These are phyloP conservation scores for Caenorhabditis japonica DNA, from an alignment of 2,888 invertebrate genomes.

Conservation along the genomic window DNA sequence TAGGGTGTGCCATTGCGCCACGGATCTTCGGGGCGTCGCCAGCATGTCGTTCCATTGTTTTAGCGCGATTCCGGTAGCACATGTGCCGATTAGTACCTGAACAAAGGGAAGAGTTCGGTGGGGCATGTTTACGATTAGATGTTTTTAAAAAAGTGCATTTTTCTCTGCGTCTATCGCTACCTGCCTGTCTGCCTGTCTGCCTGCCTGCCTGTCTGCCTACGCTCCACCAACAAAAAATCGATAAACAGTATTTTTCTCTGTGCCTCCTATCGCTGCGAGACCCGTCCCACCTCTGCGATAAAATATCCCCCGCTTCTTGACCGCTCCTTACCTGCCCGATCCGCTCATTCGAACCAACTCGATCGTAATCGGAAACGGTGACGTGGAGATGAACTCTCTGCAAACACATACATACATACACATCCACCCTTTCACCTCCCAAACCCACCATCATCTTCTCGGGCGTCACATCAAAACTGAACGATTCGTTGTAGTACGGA, in stretches of 20 bases:
- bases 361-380: constrained; percentile 99
- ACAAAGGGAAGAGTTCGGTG: background rate
- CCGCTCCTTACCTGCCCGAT: constrained; percentile 88
- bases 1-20: constrained; percentile 99
- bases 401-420: constrained; percentile 5
- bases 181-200: too few species aligned
- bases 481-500: constrained; percentile 99
- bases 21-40: constrained; percentile 97
- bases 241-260: background rate
- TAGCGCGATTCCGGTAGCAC: constrained; percentile 84
- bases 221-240: too few species aligned
- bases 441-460: constrained; percentile 96
- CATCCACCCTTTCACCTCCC: background rate
- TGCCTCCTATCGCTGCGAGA: too few species aligned
- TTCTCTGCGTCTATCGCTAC: too few species aligned
- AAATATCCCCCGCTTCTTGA: background rate
- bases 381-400: constrained; percentile 99
- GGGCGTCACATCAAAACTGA: constrained; percentile 99
- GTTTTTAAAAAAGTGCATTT: constrained; percentile 1
- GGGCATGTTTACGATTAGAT: background rate
- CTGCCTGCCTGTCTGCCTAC: too few species aligned
- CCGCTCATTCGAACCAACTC: constrained; percentile 99
- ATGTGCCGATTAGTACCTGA: constrained; percentile 91
- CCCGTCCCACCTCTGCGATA: background rate
- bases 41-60: constrained; percentile 99